Conservation (phyloP, 1,140 invertebrate species). For the Luehdorfia chinensis region DNA sequence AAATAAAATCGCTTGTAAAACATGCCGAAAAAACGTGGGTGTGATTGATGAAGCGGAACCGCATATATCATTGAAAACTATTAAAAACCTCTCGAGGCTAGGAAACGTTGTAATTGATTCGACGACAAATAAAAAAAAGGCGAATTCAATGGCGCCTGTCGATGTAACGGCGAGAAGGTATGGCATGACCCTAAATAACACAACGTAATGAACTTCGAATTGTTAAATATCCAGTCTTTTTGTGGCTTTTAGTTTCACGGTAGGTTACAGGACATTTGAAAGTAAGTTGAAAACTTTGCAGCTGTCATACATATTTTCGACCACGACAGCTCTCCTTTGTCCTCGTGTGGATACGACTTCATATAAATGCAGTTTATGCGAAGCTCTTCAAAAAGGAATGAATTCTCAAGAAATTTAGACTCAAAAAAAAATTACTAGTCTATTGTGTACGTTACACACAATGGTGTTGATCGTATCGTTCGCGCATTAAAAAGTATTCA, state of each 20-base stretch:
- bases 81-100: conserved; percentile 49
- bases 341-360: conserved; percentile 63
- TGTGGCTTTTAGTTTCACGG: conserved; percentile 62
- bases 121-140: conserved; percentile 32
- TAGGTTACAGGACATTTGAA: conserved; percentile 47
- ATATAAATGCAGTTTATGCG: conserved; percentile 74
- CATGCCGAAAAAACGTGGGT: conserved; percentile 43
- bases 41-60: conserved; percentile 57
- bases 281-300: conserved; percentile 51
- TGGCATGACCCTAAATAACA: conserved; percentile 41
- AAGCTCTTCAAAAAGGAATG: conserved; percentile 60
- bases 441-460: conserved; percentile 52
- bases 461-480: conserved; percentile 69
- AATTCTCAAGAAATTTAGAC: conserved; percentile 58
- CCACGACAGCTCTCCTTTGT: conserved; percentile 57
- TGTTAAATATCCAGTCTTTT: conserved; percentile 53
- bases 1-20: background rate
- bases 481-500: conserved; percentile 75
- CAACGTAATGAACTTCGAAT: conserved; percentile 63
- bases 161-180: conserved; percentile 40
- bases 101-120: conserved; percentile 39
- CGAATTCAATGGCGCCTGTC: conserved; percentile 31
- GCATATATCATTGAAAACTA: conserved; percentile 43
- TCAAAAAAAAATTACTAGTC: conserved; percentile 55
- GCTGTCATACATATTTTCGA: conserved; percentile 66